Evolutionary conservation across 2,888 invertebrate genomes (phyloP).

Genomic region (Neoascia interrupta): DNA sequence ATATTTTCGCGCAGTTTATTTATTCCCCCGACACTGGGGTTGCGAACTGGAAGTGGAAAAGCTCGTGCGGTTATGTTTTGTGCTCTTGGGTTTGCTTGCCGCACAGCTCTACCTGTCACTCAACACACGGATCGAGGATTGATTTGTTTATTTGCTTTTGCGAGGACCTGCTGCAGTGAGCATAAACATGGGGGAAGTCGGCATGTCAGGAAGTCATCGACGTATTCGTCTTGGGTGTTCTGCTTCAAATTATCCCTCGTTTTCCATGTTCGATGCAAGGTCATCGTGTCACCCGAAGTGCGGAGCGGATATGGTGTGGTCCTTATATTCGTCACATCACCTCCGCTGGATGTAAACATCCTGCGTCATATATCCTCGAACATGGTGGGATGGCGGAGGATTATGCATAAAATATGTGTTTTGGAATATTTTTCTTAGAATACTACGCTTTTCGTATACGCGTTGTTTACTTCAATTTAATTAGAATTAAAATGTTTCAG

Average conservation of each 20-base stretch:
- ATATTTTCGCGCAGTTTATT: conserved; percentile 55
- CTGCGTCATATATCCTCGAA: too few species aligned
- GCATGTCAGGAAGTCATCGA: conserved; percentile 38
- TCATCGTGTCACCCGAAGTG: too few species aligned
- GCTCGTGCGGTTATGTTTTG: conserved; percentile 34
- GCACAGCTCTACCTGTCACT: conserved; percentile 23
- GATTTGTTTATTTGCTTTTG: conserved; percentile 54
- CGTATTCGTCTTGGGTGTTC: too few species aligned
- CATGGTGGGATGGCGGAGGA: not conserved
- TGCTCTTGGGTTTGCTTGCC: conserved; percentile 6
- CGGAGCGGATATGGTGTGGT: not conserved
- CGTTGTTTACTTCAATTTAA: conserved; percentile 19
- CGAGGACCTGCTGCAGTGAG: conserved; percentile 2
- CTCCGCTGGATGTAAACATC: too few species aligned
- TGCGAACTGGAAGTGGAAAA: conserved; percentile 6
- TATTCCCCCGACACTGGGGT: not conserved
- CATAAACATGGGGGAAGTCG: conserved; percentile 20
- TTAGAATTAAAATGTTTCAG: conserved; percentile 21
- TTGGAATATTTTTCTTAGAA: too few species aligned
- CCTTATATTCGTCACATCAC: too few species aligned
- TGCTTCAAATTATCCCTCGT: too few species aligned
- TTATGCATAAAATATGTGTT: too few species aligned
- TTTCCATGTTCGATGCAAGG: too few species aligned
- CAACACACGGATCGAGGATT: conserved; percentile 24
- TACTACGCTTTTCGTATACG: too few species aligned